A percentile compares a stretch with the other conserved stretches of the same genome.
Conservation (phyloP, 2,113 vertebrate genomes). For the Thamnaconus septentrionalis region DNA sequence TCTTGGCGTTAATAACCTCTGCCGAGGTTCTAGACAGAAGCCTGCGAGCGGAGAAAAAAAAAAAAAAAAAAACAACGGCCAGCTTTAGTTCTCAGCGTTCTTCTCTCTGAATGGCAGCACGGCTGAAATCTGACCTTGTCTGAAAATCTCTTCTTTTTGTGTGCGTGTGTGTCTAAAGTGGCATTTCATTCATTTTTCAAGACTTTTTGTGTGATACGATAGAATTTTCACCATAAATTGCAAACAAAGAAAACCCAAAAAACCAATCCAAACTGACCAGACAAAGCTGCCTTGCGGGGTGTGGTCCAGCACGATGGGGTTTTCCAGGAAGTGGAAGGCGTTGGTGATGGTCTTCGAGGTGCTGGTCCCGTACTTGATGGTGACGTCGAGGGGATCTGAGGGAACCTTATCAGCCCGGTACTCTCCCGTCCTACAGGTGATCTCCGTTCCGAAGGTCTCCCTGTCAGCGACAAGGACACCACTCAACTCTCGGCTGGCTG, state of each 20-base stretch:
- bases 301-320: slow-evolving; percentile 81
- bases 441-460: slow-evolving; percentile 76
- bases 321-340: slow-evolving; percentile 80
- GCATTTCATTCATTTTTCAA: not conserved
- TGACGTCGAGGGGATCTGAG: slow-evolving; percentile 58
- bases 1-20: slow-evolving; percentile 13
- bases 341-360: slow-evolving; percentile 41
- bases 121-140: slow-evolving; percentile 8
- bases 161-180: no score
- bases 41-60: no score
- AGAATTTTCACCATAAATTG: no score
- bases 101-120: slow-evolving; percentile 8
- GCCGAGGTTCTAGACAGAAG: slow-evolving; percentile 13
- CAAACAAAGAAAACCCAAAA: not conserved
- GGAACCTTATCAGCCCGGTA: slow-evolving; percentile 67
- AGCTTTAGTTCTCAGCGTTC: slow-evolving; percentile 18
- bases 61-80: not conserved
- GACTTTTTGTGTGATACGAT: not conserved
- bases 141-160: slow-evolving; percentile 3
- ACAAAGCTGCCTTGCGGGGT: slow-evolving; percentile 84
- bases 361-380: slow-evolving; percentile 73
- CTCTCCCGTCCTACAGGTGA: slow-evolving; percentile 83
- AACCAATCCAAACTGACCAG: slow-evolving; percentile 75
- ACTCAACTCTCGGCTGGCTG: slow-evolving; percentile 23
- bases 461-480: slow-evolving; percentile 69